phyloP scores from a whole-genome alignment of 2,113 vertebrate genomes.

The Hippoglossus stenolepis region DNA sequence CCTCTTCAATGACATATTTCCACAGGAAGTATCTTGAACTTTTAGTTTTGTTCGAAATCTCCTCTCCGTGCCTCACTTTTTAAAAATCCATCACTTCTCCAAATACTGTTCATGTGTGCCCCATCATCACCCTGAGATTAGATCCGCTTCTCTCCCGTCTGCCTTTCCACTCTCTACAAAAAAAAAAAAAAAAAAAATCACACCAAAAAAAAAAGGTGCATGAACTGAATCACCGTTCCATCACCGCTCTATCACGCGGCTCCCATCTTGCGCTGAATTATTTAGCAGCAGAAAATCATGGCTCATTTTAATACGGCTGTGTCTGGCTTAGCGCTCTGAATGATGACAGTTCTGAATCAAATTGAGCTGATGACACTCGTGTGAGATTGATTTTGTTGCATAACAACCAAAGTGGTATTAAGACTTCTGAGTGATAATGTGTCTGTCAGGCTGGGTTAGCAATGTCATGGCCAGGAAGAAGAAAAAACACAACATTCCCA shows the following conservation, averaged over 20 bases:
- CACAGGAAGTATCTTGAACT: background rate
- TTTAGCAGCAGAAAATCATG: conserved; percentile 51
- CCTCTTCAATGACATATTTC: no score
- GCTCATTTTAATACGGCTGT: conserved; percentile 20
- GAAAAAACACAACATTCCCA: background rate
- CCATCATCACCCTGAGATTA: conserved; percentile 3
- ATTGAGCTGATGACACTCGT: conserved; percentile 18
- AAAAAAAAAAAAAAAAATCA: conserved; percentile 12
- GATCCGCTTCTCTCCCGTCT: conserved; percentile 8
- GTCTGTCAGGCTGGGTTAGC: background rate
- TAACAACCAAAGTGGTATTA: background rate
- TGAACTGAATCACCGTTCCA: conserved; percentile 23
- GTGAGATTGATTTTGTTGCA: conserved; percentile 21
- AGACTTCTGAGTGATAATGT: conserved; percentile 7
- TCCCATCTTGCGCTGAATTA: conserved; percentile 48
- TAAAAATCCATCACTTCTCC: background rate
- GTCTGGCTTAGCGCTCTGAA: conserved; percentile 15
- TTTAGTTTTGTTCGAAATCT: background rate
- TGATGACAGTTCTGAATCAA: conserved; percentile 30
- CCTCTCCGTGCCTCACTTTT: background rate
- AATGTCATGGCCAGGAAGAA: background rate
- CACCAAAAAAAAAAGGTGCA: conserved; percentile 10
- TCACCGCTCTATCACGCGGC: conserved; percentile 42
- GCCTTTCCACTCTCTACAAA: background rate
- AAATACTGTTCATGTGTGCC: background rate